Evolutionary conservation across 2,888 invertebrate genomes (phyloP), one percentile per base, ranked within the genome.

Genomic region (Xestia ashworthii): DNA sequence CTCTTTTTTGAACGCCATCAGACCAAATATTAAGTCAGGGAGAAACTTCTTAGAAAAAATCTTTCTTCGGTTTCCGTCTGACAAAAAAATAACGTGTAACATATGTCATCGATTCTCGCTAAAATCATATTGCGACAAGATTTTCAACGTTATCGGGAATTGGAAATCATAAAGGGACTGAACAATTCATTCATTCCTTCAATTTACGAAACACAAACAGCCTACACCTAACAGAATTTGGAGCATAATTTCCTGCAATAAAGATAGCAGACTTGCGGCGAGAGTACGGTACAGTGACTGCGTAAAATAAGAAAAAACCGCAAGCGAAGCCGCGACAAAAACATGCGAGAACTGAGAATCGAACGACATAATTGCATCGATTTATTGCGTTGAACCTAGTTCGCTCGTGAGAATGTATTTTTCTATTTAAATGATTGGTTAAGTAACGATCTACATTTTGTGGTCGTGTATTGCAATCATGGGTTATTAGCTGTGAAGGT

Each of bases 401-500:
- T 84, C 67, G 62, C 71, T 85, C 89, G 91, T 92, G 92, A 87
- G 92, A 92, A 91, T 88, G 73, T 78, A 86, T 82, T 86, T 88
- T 86, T 88, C 84, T 86, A 87, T 87, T 87, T 85, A 87, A 88
- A 89, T 84, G 71, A 87, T 89, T 91, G 88, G 86, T 83, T 89
- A 90, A 88, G 82, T 82, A 82, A 81, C 76, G 87, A 86, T 85
- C 89, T 85, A 89, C 83, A 88, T 89, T 81, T 81, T 76, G 77
- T n/a, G n/a, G n/a, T 76, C 76, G 76, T 78, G 81, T 76, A 77
- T 86, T 83, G 85, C 84, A 77, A 78, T 87, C 81, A 84, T 82
- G 74, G 78, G 67, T 71, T 74, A 68, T 72, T 50, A 69, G 48
- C 70, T 76, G 62, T 65, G 44, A 71, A 55, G 25, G 46, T 81